phyloP scores from a whole-genome alignment of 2,797 vertebrate genomes.

The Chanos chanos region DNA sequence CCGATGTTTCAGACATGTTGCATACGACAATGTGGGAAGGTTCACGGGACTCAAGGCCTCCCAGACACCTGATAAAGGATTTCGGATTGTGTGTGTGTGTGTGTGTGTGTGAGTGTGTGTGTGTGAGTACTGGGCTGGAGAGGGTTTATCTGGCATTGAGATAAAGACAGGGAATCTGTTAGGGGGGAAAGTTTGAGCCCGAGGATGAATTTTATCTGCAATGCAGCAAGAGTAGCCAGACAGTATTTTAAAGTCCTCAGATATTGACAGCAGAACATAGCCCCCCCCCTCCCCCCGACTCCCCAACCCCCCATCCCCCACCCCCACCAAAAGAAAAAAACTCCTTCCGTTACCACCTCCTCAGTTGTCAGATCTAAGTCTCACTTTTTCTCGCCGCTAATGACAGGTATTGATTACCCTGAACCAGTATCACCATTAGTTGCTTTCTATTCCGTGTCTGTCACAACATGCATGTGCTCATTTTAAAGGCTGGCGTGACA shows the following conservation, averaged over 20 bases:
- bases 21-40: background rate
- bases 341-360: too few species aligned
- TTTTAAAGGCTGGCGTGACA: too few species aligned
- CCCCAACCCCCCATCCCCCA: too few species aligned
- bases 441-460: too few species aligned
- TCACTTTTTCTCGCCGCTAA: background rate
- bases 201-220: slow-evolving; percentile 30
- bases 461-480: too few species aligned
- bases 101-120: background rate
- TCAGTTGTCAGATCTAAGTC: background rate
- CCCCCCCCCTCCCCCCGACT: slow-evolving; percentile 7
- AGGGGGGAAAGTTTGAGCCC: background rate
- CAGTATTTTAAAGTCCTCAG: slow-evolving; percentile 2
- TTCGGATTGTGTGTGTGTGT: background rate
- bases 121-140: background rate
- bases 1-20: background rate
- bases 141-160: background rate
- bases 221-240: slow-evolving; percentile 19
- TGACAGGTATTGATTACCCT: background rate
- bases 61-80: too few species aligned
- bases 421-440: too few species aligned
- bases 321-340: too few species aligned
- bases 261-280: slow-evolving; percentile 12
- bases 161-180: background rate
- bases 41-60: too few species aligned